phyloP scores from a whole-genome alignment of 2,113 vertebrate species.

The Rhynchomys soricoides region DNA sequence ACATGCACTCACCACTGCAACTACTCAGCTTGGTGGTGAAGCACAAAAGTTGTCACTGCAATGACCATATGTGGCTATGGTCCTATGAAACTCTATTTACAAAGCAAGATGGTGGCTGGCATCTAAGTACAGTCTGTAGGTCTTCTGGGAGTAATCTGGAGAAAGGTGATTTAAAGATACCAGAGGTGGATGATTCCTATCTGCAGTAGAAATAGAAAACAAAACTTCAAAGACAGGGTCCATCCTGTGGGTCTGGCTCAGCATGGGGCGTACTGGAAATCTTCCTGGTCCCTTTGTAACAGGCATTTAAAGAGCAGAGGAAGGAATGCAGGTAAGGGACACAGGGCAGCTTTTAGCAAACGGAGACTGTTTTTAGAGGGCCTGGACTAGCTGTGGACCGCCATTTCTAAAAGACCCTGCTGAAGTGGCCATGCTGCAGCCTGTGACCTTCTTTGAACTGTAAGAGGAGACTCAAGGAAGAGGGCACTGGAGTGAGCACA shows the following conservation, averaged over 20 bases:
- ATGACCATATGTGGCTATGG: neutral
- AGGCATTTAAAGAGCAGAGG: neutral
- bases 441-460: neutral
- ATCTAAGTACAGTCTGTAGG: neutral
- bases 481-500: neutral
- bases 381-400: neutral
- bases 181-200: neutral
- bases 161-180: neutral
- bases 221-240: neutral
- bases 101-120: neutral
- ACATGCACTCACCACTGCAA: neutral
- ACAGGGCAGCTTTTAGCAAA: neutral
- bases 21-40: neutral
- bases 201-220: neutral
- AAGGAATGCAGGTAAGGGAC: neutral
- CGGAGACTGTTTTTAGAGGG: neutral
- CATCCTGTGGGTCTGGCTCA: neutral
- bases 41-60: neutral
- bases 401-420: neutral
- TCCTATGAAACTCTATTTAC: neutral
- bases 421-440: neutral
- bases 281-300: neutral
- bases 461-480: neutral
- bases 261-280: neutral
- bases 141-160: neutral